Evolutionary conservation across 2,113 vertebrate species (phyloP).

Genomic region (Bubo scandiacus): DNA sequence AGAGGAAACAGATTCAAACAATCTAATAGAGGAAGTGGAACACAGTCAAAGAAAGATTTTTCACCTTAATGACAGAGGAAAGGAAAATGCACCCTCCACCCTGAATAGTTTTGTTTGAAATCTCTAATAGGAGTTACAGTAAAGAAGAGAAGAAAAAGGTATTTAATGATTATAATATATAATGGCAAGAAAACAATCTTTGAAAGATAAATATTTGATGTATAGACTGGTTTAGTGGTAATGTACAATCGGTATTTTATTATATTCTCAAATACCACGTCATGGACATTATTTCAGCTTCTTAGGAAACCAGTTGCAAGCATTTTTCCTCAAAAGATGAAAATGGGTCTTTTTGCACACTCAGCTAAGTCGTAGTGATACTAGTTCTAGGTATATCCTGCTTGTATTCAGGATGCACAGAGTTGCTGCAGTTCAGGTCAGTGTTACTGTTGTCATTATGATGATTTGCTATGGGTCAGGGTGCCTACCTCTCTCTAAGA

Average conservation of each 20-base stretch:
- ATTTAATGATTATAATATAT: background rate
- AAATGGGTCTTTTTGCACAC: background rate
- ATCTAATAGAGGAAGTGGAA: slow-evolving; percentile 64
- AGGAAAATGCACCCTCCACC: background rate
- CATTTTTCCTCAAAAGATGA: background rate
- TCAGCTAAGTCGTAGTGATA: background rate
- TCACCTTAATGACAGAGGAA: slow-evolving; percentile 29
- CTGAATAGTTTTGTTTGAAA: slow-evolving; percentile 55
- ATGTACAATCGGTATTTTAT: background rate
- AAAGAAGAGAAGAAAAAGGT: background rate
- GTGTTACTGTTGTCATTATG: background rate
- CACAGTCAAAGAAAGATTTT: background rate
- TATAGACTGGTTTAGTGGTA: background rate
- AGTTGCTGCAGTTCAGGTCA: background rate
- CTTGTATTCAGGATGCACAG: background rate
- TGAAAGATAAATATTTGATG: slow-evolving; percentile 28
- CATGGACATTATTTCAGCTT: background rate
- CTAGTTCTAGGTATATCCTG: background rate
- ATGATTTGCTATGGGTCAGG: background rate
- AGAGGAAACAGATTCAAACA: slow-evolving; percentile 68
- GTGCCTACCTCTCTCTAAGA: background rate
- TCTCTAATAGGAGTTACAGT: background rate
- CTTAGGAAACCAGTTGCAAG: background rate
- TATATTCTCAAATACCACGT: background rate
- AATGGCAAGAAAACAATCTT: background rate